Percentiles rank a stretch among this genome's conserved stretches.
Evolutionary conservation across 2,888 invertebrate genomes (phyloP).

Genomic region (Crocallis elinguaria): DNA sequence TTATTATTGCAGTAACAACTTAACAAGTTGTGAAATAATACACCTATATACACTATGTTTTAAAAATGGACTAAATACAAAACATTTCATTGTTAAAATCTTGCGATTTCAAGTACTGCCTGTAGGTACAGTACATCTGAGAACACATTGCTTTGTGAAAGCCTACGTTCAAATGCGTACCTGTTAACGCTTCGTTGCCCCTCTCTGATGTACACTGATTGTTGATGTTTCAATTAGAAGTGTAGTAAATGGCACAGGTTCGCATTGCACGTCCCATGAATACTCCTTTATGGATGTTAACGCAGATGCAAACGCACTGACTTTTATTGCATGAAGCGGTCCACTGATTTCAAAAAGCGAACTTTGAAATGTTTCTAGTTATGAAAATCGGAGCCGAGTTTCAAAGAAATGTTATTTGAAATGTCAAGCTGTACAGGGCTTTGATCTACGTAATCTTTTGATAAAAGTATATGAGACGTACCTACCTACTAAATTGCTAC

Average conservation of each 20-base stretch:
- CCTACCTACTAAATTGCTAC: too few species aligned
- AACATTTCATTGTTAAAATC: too few species aligned
- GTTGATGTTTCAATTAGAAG: constrained; percentile 53
- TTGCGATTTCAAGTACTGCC: constrained; percentile 1
- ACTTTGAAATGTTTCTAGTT: neutral
- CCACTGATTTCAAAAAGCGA: neutral
- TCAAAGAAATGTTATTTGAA: too few species aligned
- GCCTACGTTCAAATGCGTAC: constrained; percentile 47
- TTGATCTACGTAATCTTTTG: too few species aligned
- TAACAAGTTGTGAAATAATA: too few species aligned
- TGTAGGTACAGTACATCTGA: neutral
- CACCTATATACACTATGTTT: too few species aligned
- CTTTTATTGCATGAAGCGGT: constrained; percentile 4
- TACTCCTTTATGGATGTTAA: constrained; percentile 19
- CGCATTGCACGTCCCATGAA: constrained; percentile 24
- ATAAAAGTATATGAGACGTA: too few species aligned
- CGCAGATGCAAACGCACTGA: constrained; percentile 1
- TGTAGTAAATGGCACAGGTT: constrained; percentile 40
- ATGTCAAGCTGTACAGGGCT: too few species aligned
- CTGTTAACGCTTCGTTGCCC: constrained; percentile 49
- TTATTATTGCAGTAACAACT: too few species aligned
- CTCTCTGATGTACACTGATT: constrained; percentile 47
- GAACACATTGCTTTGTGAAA: constrained; percentile 34
- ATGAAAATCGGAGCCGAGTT: too few species aligned
- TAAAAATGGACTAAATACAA: too few species aligned